These are phyloP conservation scores for Pteromalus puparum DNA, from an alignment of 1,140 invertebrate genomes.

Conservation along the genomic window DNA sequence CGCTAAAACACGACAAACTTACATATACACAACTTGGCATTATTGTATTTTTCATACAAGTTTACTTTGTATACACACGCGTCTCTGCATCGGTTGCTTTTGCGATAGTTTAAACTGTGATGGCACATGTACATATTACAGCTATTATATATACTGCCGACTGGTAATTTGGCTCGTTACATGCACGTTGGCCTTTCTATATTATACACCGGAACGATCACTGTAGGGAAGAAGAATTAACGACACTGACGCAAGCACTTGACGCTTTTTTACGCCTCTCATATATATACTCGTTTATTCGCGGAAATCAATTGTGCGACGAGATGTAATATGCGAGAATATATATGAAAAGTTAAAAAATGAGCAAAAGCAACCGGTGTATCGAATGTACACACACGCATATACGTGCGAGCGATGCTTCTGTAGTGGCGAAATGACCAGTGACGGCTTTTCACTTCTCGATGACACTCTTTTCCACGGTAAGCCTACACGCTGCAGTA, in stretches of 20 bases:
- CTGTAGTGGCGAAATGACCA: not conserved
- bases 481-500: not conserved
- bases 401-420: not conserved
- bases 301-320: too few relatives aligned
- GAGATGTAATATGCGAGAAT: too few relatives aligned
- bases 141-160: constrained; percentile 8
- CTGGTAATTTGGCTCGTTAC: constrained; percentile 47
- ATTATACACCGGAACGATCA: constrained; percentile 53
- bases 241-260: constrained; percentile 29
- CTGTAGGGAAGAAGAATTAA: constrained; percentile 39
- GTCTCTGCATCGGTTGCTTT: not conserved
- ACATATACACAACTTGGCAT: constrained; percentile 30
- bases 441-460: constrained; percentile 33
- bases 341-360: too few relatives aligned
- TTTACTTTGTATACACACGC: not conserved
- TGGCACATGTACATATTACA: too few relatives aligned
- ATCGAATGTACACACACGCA: not conserved
- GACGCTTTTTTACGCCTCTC: not conserved
- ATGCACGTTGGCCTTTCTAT: constrained; percentile 29
- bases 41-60: not conserved
- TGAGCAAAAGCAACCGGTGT: not conserved
- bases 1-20: not conserved
- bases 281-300: too few relatives aligned
- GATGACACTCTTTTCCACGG: not conserved
- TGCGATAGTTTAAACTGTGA: not conserved